A percentile compares a stretch with the other conserved stretches of the same genome.
phyloP scores from a whole-genome alignment of 1,140 invertebrate genomes.

The Drosophila novamexicana region DNA sequence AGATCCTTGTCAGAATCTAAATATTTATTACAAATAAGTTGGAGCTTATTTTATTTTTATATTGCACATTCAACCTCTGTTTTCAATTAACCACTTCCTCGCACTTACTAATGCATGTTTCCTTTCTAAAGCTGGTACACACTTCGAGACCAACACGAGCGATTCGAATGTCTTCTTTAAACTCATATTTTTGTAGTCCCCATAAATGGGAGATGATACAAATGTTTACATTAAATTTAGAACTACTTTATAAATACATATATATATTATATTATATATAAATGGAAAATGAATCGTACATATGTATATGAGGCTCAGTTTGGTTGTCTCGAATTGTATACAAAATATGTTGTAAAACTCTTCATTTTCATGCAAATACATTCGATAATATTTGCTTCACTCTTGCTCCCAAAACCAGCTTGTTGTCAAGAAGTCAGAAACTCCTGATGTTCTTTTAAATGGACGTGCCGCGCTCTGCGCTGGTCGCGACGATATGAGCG shows the following conservation, averaged over 20 bases:
- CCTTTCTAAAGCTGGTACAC: not conserved
- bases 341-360: not conserved
- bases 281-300: too few species aligned
- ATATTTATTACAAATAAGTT: constrained; percentile 16
- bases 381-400: constrained; percentile 28
- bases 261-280: too few species aligned
- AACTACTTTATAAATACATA: too few species aligned
- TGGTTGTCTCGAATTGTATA: constrained; percentile 7
- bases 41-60: not conserved
- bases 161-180: not conserved
- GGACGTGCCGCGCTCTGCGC: constrained; percentile 92
- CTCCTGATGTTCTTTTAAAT: constrained; percentile 88
- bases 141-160: constrained; percentile 5
- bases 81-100: not conserved
- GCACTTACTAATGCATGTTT: constrained; percentile 15
- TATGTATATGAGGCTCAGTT: not conserved
- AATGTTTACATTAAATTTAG: too few species aligned
- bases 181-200: too few species aligned
- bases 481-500: constrained; percentile 90
- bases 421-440: constrained; percentile 86
- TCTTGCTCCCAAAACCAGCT: constrained; percentile 76
- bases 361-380: constrained; percentile 37
- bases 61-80: not conserved
- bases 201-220: not conserved
- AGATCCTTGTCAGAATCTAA: constrained; percentile 3